Base-by-base conservation (phyloP, 2,113 vertebrate genomes). In the Coptodon rendalli region DNA sequence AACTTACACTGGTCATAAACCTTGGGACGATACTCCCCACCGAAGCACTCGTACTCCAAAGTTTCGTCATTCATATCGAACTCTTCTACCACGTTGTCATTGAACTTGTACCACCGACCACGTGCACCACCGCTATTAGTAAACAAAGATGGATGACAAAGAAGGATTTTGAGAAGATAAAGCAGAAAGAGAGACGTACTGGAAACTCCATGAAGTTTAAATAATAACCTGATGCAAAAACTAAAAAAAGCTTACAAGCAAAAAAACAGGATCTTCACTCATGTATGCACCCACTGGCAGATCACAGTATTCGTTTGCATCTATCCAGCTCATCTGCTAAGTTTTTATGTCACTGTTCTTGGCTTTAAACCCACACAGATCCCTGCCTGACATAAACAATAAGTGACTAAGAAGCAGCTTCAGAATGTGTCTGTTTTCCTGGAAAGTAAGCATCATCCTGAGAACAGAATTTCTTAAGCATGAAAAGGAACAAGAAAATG, bases 81-180 rank as follows among this genome's bases (percentile, higher is more conserved):
- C 95, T 99, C 99, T 94, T 99, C 99, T 56, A 99, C 98, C 79
- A 99, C 94, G 0, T 98, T 99, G 94, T 99, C 98, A 17, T 99
- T 99, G 93, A 99, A 99, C 93, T 99, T 99, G 93, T 98, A 99
- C 99, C 98, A 99, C 31, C 98, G 98, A 79, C 98, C 98, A 89
- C 98, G 98, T 40, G 97, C 97, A 87, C 96, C 96, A 2, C 97
- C 97, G 86, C 98, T 99, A 91, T 38, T 29, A 68, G 29, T 45
- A 12, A 31, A 66, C 2, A 87, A 22, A 59, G 31, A 63, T 2
- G 5, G 6, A 45, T 7, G 27, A 57, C 7, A 31, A 80, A 61
- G 3, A 17, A 34, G 16, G 16, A 40, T 0, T 45, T 29, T 80
- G 50, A 88, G 38, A 57, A 10, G n/a, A 81, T 24, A 10, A 59